Evolutionary conservation across 2,888 invertebrate species (phyloP).

Genomic region (Andrena minutula): DNA sequence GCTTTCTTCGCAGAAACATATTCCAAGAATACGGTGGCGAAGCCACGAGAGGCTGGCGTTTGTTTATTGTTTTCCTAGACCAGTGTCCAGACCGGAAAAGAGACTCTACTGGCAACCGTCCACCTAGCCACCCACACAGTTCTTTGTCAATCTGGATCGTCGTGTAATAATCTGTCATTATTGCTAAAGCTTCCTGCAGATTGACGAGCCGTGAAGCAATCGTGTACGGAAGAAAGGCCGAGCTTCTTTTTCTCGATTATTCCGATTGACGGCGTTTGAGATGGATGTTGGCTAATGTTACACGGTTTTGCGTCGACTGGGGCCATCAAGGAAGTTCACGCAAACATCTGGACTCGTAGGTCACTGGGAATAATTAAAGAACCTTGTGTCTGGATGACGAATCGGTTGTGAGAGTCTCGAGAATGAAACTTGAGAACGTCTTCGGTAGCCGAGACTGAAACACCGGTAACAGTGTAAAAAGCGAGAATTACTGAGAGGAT

Average conservation of each 20-base stretch:
- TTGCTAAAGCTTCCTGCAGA: not conserved
- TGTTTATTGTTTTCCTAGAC: constrained; percentile 57
- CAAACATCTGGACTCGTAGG: too few species aligned
- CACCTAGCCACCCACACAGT: constrained; percentile 13
- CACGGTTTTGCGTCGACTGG: too few species aligned
- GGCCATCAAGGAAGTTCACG: too few species aligned
- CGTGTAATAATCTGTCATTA: constrained; percentile 6
- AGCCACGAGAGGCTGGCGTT: constrained; percentile 1
- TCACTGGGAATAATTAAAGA: too few species aligned
- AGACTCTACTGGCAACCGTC: constrained; percentile 49
- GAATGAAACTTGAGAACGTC: too few species aligned
- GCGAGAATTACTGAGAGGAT: too few species aligned
- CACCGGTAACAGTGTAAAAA: too few species aligned
- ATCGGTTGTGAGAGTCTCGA: too few species aligned
- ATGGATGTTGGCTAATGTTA: too few species aligned
- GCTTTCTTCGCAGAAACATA: not conserved
- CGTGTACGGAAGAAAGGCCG: too few species aligned
- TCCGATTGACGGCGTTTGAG: not conserved
- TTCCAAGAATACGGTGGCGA: not conserved
- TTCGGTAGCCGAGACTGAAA: too few species aligned
- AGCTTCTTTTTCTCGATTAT: not conserved
- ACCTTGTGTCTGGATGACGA: too few species aligned
- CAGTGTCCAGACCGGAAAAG: constrained; percentile 38
- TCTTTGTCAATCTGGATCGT: constrained; percentile 12
- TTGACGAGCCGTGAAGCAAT: not conserved